phyloP scores from a whole-genome alignment of 2,113 vertebrate species.

The Acrocephalus arundinaceus region DNA sequence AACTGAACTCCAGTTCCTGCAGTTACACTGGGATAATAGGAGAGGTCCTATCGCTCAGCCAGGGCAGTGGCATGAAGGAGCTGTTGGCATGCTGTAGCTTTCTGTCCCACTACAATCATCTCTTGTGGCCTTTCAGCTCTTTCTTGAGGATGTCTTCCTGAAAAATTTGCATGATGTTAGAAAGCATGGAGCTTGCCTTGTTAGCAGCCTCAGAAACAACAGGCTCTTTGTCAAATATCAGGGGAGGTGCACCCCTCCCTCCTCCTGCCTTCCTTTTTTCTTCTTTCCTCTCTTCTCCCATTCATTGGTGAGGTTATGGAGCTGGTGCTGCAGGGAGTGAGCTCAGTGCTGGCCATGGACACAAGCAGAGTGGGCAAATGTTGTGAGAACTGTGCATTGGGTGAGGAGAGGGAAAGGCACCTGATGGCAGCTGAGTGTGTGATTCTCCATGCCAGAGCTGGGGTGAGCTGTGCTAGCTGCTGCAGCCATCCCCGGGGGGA shows the following conservation, averaged over 20 bases:
- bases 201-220: not conserved
- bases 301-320: not conserved
- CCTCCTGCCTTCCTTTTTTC: not conserved
- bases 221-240: not conserved
- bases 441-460: not conserved
- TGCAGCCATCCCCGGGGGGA: not conserved
- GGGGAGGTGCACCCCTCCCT: not conserved
- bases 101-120: not conserved
- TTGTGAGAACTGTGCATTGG: not conserved
- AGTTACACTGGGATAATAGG: rapidly evolving
- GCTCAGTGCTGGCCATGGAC: not conserved
- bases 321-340: not conserved
- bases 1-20: not conserved
- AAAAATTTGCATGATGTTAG: not conserved
- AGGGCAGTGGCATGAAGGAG: not conserved
- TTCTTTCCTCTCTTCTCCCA: not conserved
- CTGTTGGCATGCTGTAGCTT: not conserved
- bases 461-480: not conserved
- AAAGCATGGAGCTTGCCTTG: not conserved
- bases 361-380: not conserved
- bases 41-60: not conserved
- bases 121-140: not conserved
- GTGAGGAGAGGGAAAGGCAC: not conserved
- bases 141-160: not conserved
- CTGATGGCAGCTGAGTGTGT: rapidly evolving